phyloP scores from a whole-genome alignment of 23 tunicate genomes.

The Clavelina lepadiformis region DNA sequence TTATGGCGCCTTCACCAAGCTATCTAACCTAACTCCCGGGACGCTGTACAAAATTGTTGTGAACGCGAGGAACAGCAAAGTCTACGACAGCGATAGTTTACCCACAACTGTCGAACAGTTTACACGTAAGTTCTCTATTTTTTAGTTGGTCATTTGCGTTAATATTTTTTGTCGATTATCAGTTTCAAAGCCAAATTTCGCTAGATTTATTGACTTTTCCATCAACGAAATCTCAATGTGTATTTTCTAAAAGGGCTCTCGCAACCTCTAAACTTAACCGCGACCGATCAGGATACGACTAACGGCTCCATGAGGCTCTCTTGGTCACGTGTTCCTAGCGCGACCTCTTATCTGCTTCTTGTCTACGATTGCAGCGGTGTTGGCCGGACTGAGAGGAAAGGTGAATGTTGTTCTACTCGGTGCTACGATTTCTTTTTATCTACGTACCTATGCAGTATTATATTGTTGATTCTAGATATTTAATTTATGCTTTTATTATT shows the following conservation, averaged over 20 bases:
- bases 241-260: slow-evolving; percentile 68
- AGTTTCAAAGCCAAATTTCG: background rate
- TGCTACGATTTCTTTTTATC: too few species aligned
- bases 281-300: slow-evolving; percentile 31
- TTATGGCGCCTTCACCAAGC: background rate
- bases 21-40: slow-evolving; percentile 53
- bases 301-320: slow-evolving; percentile 44
- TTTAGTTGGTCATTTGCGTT: background rate
- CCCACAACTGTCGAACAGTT: slow-evolving; percentile 58
- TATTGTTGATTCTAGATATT: too few species aligned
- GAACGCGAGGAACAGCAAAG: slow-evolving; percentile 27
- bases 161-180: too few species aligned
- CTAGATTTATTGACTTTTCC: background rate
- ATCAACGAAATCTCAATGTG: background rate
- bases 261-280: slow-evolving; percentile 37
- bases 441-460: too few species aligned
- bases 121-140: slow-evolving; percentile 42
- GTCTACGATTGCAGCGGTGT: slow-evolving; percentile 72
- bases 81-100: slow-evolving; percentile 43
- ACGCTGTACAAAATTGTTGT: slow-evolving; percentile 59
- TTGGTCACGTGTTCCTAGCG: slow-evolving; percentile 49
- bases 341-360: slow-evolving; percentile 48
- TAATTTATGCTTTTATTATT: too few species aligned
- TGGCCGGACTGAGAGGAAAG: slow-evolving; percentile 27
- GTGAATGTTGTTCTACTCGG: too few species aligned